Conservation (phyloP, 1,140 invertebrate genomes). For the Rhizoglyphus robini region DNA sequence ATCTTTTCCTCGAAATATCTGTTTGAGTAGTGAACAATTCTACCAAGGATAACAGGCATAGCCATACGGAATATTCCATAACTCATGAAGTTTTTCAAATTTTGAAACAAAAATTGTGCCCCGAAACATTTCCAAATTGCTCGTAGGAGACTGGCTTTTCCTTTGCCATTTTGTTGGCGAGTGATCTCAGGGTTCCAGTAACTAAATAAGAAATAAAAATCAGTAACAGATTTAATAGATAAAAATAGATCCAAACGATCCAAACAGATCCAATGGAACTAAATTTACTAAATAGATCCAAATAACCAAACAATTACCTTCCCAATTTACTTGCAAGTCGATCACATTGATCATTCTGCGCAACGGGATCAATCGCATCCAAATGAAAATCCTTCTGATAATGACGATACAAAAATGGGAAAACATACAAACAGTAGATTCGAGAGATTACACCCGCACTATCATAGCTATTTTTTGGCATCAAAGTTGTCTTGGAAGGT, state of each 20-base stretch:
- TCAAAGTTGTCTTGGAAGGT: too few species aligned
- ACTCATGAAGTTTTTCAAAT: not conserved
- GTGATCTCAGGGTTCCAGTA: not conserved
- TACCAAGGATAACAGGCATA: not conserved
- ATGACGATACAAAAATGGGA: not conserved
- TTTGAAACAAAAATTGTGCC: not conserved
- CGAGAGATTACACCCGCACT: conserved; percentile 44
- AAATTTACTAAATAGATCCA: too few species aligned
- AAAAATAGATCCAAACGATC: too few species aligned
- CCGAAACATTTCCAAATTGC: not conserved
- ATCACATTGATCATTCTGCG: not conserved
- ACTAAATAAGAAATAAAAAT: too few species aligned
- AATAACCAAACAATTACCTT: not conserved
- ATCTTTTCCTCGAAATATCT: not conserved
- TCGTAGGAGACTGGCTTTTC: not conserved
- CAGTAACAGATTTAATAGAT: too few species aligned
- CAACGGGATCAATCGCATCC: not conserved
- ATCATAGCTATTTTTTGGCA: too few species aligned
- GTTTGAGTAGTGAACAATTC: not conserved
- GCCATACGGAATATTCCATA: not conserved
- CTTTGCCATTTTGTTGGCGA: not conserved
- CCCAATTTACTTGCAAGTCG: not conserved
- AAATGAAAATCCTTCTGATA: not conserved
- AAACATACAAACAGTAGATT: not conserved
- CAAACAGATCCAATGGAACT: too few species aligned